Evolutionary conservation across 2,113 vertebrate genomes (phyloP).

Genomic region (Nematolebias whitei): DNA sequence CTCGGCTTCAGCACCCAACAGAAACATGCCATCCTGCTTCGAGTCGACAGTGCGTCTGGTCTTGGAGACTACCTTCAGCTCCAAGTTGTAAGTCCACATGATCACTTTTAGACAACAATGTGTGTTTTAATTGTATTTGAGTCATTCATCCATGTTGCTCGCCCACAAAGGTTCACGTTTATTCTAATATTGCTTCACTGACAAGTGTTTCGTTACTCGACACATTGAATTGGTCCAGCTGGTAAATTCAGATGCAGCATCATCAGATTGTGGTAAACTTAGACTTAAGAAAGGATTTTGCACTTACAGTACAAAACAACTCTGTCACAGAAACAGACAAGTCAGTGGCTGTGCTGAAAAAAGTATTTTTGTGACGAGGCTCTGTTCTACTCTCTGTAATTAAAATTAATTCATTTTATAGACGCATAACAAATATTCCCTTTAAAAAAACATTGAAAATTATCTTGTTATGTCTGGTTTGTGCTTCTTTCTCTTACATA

Average conservation of each 20-base stretch:
- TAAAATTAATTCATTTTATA: background rate
- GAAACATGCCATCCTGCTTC: slow-evolving; percentile 92
- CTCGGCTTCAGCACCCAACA: slow-evolving; percentile 98
- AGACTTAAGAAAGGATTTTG: background rate
- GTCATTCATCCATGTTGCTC: background rate
- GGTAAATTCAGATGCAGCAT: too few species aligned
- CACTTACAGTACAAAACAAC: too few species aligned
- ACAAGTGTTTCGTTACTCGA: too few species aligned
- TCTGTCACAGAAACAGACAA: background rate
- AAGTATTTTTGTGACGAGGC: too few species aligned
- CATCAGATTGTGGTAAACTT: too few species aligned
- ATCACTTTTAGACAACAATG: background rate
- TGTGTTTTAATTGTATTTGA: background rate
- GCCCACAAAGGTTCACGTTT: background rate
- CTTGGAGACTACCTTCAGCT: slow-evolving; percentile 98
- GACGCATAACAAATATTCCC: background rate
- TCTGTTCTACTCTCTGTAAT: background rate
- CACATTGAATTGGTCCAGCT: background rate
- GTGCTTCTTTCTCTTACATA: background rate
- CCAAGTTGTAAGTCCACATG: slow-evolving; percentile 91
- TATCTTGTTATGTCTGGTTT: slow-evolving; percentile 6
- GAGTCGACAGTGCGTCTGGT: slow-evolving; percentile 96
- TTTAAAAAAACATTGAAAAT: background rate
- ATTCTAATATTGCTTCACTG: too few species aligned
- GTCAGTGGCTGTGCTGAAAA: background rate